Conservation (phyloP, 64 coral and sea anemone species). For the Montipora capricornis region DNA sequence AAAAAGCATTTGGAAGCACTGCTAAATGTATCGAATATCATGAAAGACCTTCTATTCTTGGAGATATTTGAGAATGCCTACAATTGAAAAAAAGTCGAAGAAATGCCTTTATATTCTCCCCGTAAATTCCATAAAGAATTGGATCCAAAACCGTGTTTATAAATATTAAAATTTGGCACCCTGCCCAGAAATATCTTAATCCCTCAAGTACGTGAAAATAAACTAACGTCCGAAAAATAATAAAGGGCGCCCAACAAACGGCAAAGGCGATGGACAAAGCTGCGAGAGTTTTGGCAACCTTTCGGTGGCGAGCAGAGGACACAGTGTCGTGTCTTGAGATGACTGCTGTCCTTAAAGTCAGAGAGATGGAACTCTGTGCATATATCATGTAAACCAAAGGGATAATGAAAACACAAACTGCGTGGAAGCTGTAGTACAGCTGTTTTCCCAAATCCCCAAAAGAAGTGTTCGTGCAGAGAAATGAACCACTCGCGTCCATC, state of each 20-base stretch:
- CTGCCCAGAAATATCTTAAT: conserved; percentile 22
- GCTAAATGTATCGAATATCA: too few relatives aligned
- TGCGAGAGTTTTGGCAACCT: conserved; percentile 39
- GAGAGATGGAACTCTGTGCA: conserved; percentile 36
- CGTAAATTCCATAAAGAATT: conserved; percentile 56
- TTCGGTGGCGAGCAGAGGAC: not conserved
- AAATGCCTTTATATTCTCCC: conserved; percentile 35
- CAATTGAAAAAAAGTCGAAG: conserved; percentile 15
- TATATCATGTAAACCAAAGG: conserved; percentile 27
- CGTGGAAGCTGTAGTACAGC: conserved; percentile 47
- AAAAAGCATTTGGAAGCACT: too few relatives aligned
- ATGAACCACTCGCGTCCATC: not conserved
- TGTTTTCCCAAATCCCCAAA: conserved; percentile 50
- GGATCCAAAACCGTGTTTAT: conserved; percentile 40
- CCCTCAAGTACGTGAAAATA: conserved; percentile 43
- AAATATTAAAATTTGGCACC: conserved; percentile 38
- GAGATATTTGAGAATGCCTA: not conserved
- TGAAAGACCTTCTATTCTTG: not conserved
- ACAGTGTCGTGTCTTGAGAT: not conserved
- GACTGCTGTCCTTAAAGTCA: conserved; percentile 26
- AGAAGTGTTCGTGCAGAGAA: conserved; percentile 21
- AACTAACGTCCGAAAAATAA: conserved; percentile 30
- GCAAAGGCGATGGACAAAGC: conserved; percentile 48
- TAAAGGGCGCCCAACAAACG: conserved; percentile 48
- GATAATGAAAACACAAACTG: conserved; percentile 20